Conservation (phyloP, 2,888 invertebrate genomes). For the Muschampia plurimacula region DNA sequence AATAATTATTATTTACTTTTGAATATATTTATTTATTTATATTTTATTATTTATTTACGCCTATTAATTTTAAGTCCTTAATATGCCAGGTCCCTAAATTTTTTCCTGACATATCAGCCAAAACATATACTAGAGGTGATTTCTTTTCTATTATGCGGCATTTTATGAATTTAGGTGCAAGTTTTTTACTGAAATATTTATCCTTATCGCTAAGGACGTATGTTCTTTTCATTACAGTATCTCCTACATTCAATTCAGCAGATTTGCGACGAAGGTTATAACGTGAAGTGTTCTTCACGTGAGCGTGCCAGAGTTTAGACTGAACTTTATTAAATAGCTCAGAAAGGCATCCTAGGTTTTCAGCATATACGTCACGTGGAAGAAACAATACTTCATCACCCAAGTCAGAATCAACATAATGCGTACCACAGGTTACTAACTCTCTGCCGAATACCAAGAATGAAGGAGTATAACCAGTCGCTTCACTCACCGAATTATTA, state of each 20-base stretch:
- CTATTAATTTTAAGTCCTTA: too few relatives aligned
- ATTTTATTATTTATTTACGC: too few relatives aligned
- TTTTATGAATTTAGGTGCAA: constrained; percentile 8
- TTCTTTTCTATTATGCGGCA: constrained; percentile 1
- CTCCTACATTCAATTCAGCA: too few relatives aligned
- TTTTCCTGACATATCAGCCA: background rate
- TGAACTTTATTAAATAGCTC: background rate
- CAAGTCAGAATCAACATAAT: too few relatives aligned
- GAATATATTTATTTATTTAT: too few relatives aligned
- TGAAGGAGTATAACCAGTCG: too few relatives aligned
- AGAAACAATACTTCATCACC: background rate
- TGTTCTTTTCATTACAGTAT: constrained; percentile 1
- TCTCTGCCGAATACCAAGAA: too few relatives aligned
- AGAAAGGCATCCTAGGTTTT: constrained; percentile 6
- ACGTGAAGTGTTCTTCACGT: background rate
- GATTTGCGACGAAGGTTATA: background rate
- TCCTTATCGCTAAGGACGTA: constrained; percentile 10
- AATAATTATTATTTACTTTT: too few relatives aligned
- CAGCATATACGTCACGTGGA: background rate
- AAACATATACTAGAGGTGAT: constrained; percentile 2
- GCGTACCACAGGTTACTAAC: too few relatives aligned
- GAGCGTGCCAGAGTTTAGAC: background rate
- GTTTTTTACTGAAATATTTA: constrained; percentile 12
- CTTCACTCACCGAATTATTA: too few relatives aligned
- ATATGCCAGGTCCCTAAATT: too few relatives aligned